Evolutionary conservation across 2,797 vertebrate species (phyloP).

Genomic region (Lindbergichthys nudifrons): DNA sequence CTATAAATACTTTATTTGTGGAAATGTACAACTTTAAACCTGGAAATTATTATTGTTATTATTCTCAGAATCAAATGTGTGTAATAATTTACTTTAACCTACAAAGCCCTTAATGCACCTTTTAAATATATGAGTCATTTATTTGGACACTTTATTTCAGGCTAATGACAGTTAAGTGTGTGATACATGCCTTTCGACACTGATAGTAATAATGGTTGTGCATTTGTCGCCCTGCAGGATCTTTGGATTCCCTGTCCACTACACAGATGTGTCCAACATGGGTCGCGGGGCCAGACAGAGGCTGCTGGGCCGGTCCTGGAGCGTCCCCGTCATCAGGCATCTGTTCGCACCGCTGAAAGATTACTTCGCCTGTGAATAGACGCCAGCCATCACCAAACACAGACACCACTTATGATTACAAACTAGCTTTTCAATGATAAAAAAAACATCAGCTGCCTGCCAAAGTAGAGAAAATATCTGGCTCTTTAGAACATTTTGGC

Average conservation of each 20-base stretch:
- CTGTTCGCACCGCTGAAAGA: conserved; percentile 97
- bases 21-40: no score
- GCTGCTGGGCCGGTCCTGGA: conserved; percentile 94
- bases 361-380: conserved; percentile 95
- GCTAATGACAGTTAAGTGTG: no score
- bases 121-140: not conserved
- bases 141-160: not conserved
- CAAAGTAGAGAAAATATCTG: no score
- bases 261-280: conserved; percentile 93
- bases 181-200: not conserved
- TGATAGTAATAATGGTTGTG: not conserved
- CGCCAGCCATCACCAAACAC: not conserved
- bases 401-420: conserved; percentile 12
- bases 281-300: conserved; percentile 91
- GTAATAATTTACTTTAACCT: no score
- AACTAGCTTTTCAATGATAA: conserved; percentile 29
- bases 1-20: no score
- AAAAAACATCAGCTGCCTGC: not conserved
- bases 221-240: conserved; percentile 82
- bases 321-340: conserved; percentile 93
- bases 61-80: no score
- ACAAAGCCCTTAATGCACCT: no score
- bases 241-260: conserved; percentile 95
- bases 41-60: no score
- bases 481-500: no score